These are phyloP conservation scores for Pachyramphus minor DNA, from an alignment of 2,113 vertebrate genomes.

Conservation along the genomic window DNA sequence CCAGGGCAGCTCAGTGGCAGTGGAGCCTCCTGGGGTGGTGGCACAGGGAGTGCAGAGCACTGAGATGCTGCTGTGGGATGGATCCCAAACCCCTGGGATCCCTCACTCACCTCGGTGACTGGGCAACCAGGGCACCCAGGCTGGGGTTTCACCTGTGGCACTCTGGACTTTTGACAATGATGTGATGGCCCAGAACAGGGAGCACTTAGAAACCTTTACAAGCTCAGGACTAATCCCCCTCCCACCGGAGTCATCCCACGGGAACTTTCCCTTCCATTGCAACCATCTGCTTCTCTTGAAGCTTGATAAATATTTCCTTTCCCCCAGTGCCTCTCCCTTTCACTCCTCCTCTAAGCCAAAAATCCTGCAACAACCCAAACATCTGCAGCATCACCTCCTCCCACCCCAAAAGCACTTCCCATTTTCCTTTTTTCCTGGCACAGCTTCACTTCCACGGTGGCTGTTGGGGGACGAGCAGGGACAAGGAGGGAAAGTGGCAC, in stretches of 20 bases:
- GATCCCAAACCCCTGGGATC: neutral
- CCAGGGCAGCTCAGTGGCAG: neutral
- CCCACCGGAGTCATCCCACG: accelerated
- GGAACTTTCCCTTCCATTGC: neutral
- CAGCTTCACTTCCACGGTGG: neutral
- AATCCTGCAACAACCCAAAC: neutral
- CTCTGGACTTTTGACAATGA: neutral
- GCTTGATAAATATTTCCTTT: neutral
- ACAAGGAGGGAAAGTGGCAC: accelerated
- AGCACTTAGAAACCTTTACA: neutral
- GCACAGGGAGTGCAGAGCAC: neutral
- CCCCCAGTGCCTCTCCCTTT: neutral
- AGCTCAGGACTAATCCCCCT: neutral
- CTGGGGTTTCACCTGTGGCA: neutral
- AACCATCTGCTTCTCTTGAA: neutral
- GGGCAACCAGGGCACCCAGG: neutral
- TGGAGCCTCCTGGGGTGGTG: neutral
- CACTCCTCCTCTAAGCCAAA: neutral
- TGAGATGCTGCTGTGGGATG: neutral
- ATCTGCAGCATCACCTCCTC: neutral
- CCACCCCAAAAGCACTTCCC: neutral
- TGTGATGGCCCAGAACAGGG: neutral
- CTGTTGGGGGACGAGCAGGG: neutral
- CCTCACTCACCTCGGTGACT: accelerated
- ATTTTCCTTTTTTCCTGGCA: neutral